Percentiles rank a stretch among this genome's conserved stretches.
Evolutionary conservation across 2,797 vertebrate genomes (phyloP).

Genomic region (Apodemus agrarius): DNA sequence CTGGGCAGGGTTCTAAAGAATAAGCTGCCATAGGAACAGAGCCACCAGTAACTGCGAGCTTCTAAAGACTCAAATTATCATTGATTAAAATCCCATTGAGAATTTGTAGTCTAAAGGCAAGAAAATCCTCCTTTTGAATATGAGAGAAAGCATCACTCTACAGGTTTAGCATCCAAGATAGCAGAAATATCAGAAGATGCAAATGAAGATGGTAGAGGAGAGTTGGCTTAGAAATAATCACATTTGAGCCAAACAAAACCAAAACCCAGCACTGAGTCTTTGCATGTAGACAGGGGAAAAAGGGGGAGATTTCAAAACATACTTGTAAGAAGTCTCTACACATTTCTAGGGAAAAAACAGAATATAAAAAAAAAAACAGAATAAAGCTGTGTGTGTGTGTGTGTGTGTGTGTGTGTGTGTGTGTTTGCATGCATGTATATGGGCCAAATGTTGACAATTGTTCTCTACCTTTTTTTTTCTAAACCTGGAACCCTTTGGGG

Average conservation of each 20-base stretch:
- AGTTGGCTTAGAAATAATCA: slow-evolving; percentile 34
- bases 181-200: background rate
- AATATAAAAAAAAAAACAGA: background rate
- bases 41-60: background rate
- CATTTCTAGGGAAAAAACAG: slow-evolving; percentile 8
- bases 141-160: background rate
- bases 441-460: background rate
- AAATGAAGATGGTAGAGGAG: background rate
- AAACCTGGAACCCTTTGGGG: background rate
- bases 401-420: background rate
- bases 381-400: background rate
- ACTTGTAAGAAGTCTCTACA: background rate
- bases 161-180: background rate
- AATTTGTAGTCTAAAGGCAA: background rate
- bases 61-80: background rate
- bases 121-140: background rate
- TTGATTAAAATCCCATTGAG: background rate
- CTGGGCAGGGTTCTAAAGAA: background rate
- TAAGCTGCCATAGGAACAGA: background rate
- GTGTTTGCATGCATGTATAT: background rate
- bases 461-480: background rate
- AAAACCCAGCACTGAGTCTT: background rate
- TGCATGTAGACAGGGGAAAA: background rate
- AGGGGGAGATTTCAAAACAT: slow-evolving; percentile 8
- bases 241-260: background rate